Evolutionary conservation across 2,797 vertebrate genomes (phyloP), one percentile per base, ranked within the genome.

Genomic region (Huso huso): DNA sequence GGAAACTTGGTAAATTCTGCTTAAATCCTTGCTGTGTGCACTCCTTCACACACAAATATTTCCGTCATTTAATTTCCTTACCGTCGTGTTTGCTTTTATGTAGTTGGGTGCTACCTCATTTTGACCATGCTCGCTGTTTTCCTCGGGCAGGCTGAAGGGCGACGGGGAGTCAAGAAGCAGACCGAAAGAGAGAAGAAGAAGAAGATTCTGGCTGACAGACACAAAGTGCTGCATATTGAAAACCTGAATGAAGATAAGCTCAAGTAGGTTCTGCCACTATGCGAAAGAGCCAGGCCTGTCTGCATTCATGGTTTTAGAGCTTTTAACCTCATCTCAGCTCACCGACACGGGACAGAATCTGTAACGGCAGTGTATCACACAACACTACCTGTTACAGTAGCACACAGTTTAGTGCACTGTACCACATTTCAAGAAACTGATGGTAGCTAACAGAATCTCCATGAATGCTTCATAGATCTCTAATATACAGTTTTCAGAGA

Each of bases 171-270:
- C 0, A 89, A 87, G 79, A 89, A 84, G 79, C 87, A 89, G 77
- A 90, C 87, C 0, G 86, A 89, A 76, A 83, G 86, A 55, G 87
- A 90, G 78, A 90, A 90, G 82, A 90, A 89, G 70, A 86, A 62
- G 76, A 89, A 89, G 76, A 88, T 89, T 63, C 75, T 90, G 77
- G 84, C 84, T 0, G 87, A 89, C 1, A 87, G 87, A 73, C 84
- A 72, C 69, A 90, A 88, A 76, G 63, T 80, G 15, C 83, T 90
- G 58, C 82, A 37, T 71, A 65, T 86, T 2, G 87, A 90, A 60
- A 78, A 85, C 66, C 82, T 89, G 66, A 78, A 10, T 15, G 88
- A 89, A 70, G 86, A 89, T 58, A 89, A 88, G 76, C 67, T 88
- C 49, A 89, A 87, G 89, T 89, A 73, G 71, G 84, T 51, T 49